Conservation (phyloP, 2,797 vertebrate species). For the Lacerta bilineata region DNA sequence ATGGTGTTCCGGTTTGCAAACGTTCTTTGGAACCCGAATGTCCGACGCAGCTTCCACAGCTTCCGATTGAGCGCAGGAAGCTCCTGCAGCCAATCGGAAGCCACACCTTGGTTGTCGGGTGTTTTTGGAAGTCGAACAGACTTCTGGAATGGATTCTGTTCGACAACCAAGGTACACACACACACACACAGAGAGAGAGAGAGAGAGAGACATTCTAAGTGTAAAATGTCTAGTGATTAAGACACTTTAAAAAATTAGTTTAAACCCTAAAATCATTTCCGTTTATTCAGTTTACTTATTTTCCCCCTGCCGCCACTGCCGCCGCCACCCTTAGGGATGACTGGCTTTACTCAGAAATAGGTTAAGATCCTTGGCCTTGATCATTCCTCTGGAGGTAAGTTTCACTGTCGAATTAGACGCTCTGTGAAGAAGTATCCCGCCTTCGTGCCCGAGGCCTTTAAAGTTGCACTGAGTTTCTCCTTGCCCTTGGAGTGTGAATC, state of each 20-base stretch:
- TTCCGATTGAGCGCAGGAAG: too few species aligned
- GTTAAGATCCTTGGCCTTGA: neutral
- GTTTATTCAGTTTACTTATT: neutral
- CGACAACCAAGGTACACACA: too few species aligned
- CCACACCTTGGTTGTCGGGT: too few species aligned
- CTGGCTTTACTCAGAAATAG: neutral
- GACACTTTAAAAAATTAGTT: neutral
- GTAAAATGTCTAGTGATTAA: neutral
- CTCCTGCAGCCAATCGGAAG: too few species aligned
- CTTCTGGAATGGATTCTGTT: too few species aligned
- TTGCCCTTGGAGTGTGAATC: constrained; percentile 4
- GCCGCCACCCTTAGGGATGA: too few species aligned
- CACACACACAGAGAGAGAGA: too few species aligned
- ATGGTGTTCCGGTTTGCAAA: too few species aligned
- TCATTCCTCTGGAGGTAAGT: neutral
- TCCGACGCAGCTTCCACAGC: too few species aligned
- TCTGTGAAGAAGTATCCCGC: neutral
- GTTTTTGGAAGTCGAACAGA: too few species aligned
- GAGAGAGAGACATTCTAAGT: neutral
- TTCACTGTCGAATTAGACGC: neutral
- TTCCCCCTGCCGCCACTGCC: neutral
- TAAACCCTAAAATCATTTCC: neutral
- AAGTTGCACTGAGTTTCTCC: neutral
- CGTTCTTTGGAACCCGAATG: too few species aligned
- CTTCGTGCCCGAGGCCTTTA: neutral